These are phyloP conservation scores for Poecilus cupreus DNA, from an alignment of 2,888 invertebrate species.

Conservation along the genomic window DNA sequence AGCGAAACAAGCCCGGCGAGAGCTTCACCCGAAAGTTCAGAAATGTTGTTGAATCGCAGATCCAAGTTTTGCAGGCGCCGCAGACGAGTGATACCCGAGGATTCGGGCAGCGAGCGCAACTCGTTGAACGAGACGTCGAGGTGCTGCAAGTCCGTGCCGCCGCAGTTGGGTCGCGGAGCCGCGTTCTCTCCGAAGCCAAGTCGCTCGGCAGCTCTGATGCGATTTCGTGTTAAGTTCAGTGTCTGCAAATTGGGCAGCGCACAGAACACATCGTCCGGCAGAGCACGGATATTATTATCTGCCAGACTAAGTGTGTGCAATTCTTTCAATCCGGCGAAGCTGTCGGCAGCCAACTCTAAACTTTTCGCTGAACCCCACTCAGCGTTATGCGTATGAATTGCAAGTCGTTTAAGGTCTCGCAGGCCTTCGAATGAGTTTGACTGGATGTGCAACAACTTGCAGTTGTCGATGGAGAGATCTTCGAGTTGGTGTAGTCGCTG, in stretches of 20 bases:
- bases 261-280: conserved; percentile 88
- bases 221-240: conserved; percentile 90
- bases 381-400: conserved; percentile 86
- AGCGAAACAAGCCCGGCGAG: conserved; percentile 86
- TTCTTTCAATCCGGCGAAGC: conserved; percentile 86
- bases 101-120: conserved; percentile 81
- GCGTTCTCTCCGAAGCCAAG: conserved; percentile 78
- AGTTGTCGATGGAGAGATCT: conserved; percentile 84
- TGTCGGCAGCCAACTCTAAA: conserved; percentile 82
- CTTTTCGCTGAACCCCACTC: conserved; percentile 86
- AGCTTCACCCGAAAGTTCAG: conserved; percentile 85
- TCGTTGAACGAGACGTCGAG: conserved; percentile 90
- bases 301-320: conserved; percentile 86
- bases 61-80: conserved; percentile 86
- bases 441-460: conserved; percentile 86
- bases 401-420: conserved; percentile 84
- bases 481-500: conserved; percentile 83
- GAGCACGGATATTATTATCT: conserved; percentile 87
- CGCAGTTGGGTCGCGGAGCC: conserved; percentile 74
- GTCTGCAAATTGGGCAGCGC: conserved; percentile 85
- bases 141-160: conserved; percentile 82
- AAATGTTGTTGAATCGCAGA: conserved; percentile 89
- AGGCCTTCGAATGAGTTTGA: conserved; percentile 87
- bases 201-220: conserved; percentile 84
- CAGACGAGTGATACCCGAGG: conserved; percentile 83